Percentiles rank a stretch among this genome's conserved stretches.
phyloP scores from a whole-genome alignment of 2,113 vertebrate species.

The Illadopsis cleaveri region DNA sequence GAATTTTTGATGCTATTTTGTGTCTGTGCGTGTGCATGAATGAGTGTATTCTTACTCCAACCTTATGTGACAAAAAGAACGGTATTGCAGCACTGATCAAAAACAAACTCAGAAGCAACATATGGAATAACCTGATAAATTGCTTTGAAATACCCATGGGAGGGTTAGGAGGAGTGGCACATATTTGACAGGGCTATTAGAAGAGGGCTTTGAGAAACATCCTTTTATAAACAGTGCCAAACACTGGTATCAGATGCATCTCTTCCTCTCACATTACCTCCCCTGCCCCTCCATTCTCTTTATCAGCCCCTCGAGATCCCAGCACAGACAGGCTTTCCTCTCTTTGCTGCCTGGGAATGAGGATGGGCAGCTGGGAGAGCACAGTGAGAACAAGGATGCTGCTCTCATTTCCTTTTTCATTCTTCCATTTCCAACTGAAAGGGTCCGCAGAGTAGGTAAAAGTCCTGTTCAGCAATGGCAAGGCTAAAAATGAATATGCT shows the following conservation, averaged over 20 bases:
- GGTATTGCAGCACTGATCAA: background rate
- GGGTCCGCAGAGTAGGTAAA: background rate
- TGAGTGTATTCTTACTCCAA: background rate
- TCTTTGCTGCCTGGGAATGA: background rate
- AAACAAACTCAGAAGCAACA: background rate
- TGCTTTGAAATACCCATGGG: background rate
- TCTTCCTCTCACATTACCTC: background rate
- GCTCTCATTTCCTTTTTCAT: background rate
- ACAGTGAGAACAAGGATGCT: background rate
- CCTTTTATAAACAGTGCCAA: background rate
- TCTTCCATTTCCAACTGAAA: background rate
- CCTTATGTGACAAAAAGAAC: background rate
- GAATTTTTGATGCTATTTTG: background rate
- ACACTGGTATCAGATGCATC: background rate
- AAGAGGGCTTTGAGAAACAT: background rate
- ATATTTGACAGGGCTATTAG: background rate
- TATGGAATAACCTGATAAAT: background rate
- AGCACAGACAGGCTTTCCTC: background rate
- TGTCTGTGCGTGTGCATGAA: background rate
- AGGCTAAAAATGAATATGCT: background rate
- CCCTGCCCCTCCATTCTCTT: background rate
- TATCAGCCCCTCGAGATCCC: background rate
- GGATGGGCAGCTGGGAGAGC: background rate
- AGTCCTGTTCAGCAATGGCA: background rate
- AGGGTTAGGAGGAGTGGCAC: background rate